Base-by-base conservation (phyloP, 2,888 invertebrate genomes). In the Hirudinaria manillensis region DNA sequence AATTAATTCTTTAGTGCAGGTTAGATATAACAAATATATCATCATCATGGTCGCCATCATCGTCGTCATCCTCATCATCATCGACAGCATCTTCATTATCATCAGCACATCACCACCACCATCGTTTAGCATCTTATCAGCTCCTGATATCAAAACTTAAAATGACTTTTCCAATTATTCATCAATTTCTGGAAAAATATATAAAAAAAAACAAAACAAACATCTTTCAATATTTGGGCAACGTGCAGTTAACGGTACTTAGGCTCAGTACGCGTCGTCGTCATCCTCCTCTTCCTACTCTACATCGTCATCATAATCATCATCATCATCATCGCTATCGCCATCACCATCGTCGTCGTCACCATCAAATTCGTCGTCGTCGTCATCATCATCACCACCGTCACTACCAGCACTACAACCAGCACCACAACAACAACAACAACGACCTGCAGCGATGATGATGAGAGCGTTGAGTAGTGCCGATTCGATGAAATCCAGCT, bases 381-480 rank as follows among this genome's bases (percentile, higher is more conserved):
- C 13, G 53, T 6, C 32, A n/a, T 21, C 16, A 53, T 24, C 32
- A 72, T 27, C 29, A 55, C n/a, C 55, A 72, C 38, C 6, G 13
- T 53, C 29, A 72, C 38, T 7, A 55, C 4, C 10, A 56, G n/a
- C 56, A 21, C 3, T 27, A 56, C 56, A 7, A 27, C 56, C 56
- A 7, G 27, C 56, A 21, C 3, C 56, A 61, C 24, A 24, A 7
- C 4, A 61, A 16, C 7, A 56, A 24, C 3, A 3, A 56, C 36
- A 56, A 55, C 27, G 27, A 79, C 78, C 79, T 13, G 76, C 76
- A n/a, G 79, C 78, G 3, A 79, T 70, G 21, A 79, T 32, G 19
- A 79, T 68, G 29, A 79, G 72, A 3, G 77, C 79, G 70, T 79
- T 79, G 45, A 78, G 67, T 29, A 79, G 73, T 7, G 79, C 77